Evolutionary conservation across 1,140 invertebrate species (phyloP).

Genomic region (Gonioctena quinquepunctata): DNA sequence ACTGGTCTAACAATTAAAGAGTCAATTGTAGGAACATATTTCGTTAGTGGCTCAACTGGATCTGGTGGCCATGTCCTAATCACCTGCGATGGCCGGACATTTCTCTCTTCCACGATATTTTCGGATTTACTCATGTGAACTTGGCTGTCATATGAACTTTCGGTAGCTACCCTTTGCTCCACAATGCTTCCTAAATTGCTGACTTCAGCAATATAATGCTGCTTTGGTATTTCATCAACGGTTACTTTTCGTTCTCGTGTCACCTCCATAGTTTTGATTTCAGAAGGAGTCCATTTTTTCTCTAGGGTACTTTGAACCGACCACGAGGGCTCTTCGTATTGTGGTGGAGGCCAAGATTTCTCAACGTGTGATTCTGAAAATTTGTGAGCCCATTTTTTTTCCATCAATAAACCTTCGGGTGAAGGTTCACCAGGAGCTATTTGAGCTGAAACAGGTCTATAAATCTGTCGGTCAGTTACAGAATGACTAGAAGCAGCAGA

Average conservation of each 20-base stretch:
- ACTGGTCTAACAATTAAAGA: constrained; percentile 46
- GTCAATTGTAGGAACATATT: constrained; percentile 41
- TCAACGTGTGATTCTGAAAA: constrained; percentile 55
- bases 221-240: constrained; percentile 37
- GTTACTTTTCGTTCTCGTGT: constrained; percentile 38
- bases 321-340: constrained; percentile 47
- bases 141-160: constrained; percentile 11
- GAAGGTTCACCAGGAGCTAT: constrained; percentile 52
- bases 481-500: constrained; percentile 39
- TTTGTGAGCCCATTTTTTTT: constrained; percentile 66
- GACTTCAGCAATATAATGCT: constrained; percentile 53
- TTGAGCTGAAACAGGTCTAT: constrained; percentile 28
- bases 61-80: constrained; percentile 56
- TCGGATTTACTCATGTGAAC: constrained; percentile 40
- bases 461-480: constrained; percentile 28
- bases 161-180: constrained; percentile 17
- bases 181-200: constrained; percentile 37
- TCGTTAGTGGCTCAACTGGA: constrained; percentile 50
- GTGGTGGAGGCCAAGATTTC: constrained; percentile 60
- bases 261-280: constrained; percentile 33
- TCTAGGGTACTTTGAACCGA: constrained; percentile 46
- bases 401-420: constrained; percentile 62
- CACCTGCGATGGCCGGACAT: constrained; percentile 51
- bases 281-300: constrained; percentile 43
- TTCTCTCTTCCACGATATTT: constrained; percentile 54